Evolutionary conservation across 2,888 invertebrate species (phyloP), one percentile per base, ranked within the genome.

Genomic region (Chorisops tibialis): DNA sequence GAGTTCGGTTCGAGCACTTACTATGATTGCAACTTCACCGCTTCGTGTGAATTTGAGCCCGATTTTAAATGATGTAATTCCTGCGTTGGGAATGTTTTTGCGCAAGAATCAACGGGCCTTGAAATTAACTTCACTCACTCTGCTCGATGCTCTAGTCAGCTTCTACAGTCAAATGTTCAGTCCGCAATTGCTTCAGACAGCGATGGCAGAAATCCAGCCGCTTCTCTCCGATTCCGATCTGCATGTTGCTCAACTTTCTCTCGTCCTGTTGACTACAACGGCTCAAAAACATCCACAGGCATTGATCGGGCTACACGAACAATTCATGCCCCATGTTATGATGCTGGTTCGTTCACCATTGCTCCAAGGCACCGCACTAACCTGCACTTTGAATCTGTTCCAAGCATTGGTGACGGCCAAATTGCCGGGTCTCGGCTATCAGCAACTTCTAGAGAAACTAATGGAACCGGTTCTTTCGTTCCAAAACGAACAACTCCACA

Each of bases 91-190:
- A 30, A 90, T 95, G 2, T 98, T 98, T 75, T 79, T 99, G 68
- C 83, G 97, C 58, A 99, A 99, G 81, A 98, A 98, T 80, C 96
- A 98, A 75, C 84, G 98, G 66, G 93, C 96, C 11, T 80, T 99
- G 62, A 96, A 97, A 78, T 79, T 98, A 47, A 88, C 91, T 68
- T 95, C 97, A 0, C 81, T 98, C 59, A 88, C 91, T 51, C 82
- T 98, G 58, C 79, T 99, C 60, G 95, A 96, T 73, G 93, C 93
- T 24, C 81, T 98, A 47, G 91, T 96, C 24, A 88, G 88, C 70
- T 92, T 95, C 74, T 96, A 96, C 75, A 89, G 91, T 39, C 74
- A 77, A 62, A 76, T 74, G 64, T 78, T 83, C 59, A 79, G 83
- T 61, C 84, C 89, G 19, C 87, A 88, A 69, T 81, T 95, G 67